Evolutionary conservation across 1,140 invertebrate genomes (phyloP), one percentile per base, ranked within the genome.

Genomic region (Pemphigus obesinymphae): DNA sequence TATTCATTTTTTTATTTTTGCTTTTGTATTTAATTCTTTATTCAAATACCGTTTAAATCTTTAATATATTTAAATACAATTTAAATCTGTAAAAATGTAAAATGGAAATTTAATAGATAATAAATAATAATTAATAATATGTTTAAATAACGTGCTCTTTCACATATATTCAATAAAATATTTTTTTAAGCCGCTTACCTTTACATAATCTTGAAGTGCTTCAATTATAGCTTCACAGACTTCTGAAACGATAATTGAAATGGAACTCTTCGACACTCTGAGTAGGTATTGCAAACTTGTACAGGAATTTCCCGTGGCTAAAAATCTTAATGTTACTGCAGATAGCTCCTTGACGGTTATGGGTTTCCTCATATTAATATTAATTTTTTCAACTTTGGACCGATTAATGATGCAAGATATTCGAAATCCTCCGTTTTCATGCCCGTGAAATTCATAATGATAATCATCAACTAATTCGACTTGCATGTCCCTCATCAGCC

Each of bases 331-430:
- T 3, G 66, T 86, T n/a, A 85, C 45, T 37, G 84, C 84, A 34
- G 85, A 81, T 82, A 84, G 73, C 31, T 83, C 83, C 72, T 83
- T 45, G 15, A 73, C 53, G n/a, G 83, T 58, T 76, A 86, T 85
- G 5, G 85, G 83, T 84, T 84, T 73, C 82, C 85, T 82, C 53
- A 83, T 84, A 48, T 83, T 63, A n/a, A 84, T 86, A 82, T 86
- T 83, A 68, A 23, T 83, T 85, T 85, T 29, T 82, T 83, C 81
- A 86, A 86, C 82, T 81, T 81, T 66, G 83, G 84, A 68, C 78
- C 80, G 40, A 86, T 66, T 3, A 34, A 10, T 37, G 26, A 55
- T 2, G 13, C 17, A 20, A 70, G 31, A 70, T 20, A 26, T 37
- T 70, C 66, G 10, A 70, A 70, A 82, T 76, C 53, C 1, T 37